Evolutionary conservation across 2,888 invertebrate genomes (phyloP).

Genomic region (Lasioglossum villosulum): DNA sequence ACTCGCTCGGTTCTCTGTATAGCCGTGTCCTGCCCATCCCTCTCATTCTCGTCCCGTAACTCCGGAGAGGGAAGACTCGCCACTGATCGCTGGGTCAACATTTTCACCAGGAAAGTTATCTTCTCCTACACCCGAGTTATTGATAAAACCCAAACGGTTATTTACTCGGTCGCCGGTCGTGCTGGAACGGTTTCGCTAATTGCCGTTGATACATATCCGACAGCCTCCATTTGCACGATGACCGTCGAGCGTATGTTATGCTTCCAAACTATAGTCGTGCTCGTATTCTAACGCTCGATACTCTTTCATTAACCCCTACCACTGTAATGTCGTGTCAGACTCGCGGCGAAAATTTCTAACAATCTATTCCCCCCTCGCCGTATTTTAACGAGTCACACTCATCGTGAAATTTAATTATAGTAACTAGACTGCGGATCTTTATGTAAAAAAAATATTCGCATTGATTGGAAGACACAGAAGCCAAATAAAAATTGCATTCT

Average conservation of each 20-base stretch:
- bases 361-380: too few species aligned
- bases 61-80: neutral
- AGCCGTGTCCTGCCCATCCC: conserved; percentile 12
- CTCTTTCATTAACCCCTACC: neutral
- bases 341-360: neutral
- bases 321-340: neutral
- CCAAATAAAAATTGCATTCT: too few species aligned
- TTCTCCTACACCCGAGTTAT: conserved; percentile 3
- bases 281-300: neutral
- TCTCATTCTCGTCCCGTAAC: conserved; percentile 6
- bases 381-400: too few species aligned
- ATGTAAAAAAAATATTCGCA: neutral
- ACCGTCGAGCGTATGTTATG: neutral
- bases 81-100: conserved; percentile 58
- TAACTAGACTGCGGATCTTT: neutral
- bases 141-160: conserved; percentile 37
- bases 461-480: too few species aligned
- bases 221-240: neutral
- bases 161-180: conserved; percentile 13
- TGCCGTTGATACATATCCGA: conserved; percentile 6
- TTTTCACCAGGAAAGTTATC: conserved; percentile 41
- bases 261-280: neutral
- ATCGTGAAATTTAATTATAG: too few species aligned
- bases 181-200: conserved; percentile 20
- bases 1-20: conserved; percentile 21